Base-by-base conservation (phyloP, 2,113 vertebrate species). In the Notechis scutatus region DNA sequence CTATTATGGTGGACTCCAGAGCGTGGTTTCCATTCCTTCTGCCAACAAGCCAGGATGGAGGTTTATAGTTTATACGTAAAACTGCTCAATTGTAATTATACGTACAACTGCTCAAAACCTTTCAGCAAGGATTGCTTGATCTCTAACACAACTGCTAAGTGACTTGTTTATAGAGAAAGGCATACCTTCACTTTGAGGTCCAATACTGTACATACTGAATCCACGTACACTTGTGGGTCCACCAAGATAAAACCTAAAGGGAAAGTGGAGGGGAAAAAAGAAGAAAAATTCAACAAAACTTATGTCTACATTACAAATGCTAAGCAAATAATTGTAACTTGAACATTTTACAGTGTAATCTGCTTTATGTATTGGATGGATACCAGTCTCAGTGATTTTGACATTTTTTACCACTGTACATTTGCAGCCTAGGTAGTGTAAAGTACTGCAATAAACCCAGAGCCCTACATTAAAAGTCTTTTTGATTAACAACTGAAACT, bases 171-270 rank as follows among this genome's bases (percentile, higher is more conserved):
- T 20, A 10, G 23, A 10, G 26, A 45, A 24, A 7, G 81, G 93
- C 97, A 97, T 61, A 99, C 99, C 99, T 98, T 99, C 99, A 6
- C 98, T 99, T 96, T 99, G 99, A 6, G 99, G 99, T 47, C 99
- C 99, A 1, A 99, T 99, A 96, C 99, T 99, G 97, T 99, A 99
- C 99, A 99, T 99, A 91, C 99, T 99, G 96, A 99, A 99, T 14
- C 99, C 99, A 88, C 99, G 98, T 57, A 99, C 98, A 0, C 99
- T 99, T 0, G 99, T 99, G 89, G 99, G 99, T 91, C 99, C 99
- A 29, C 99, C 99, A 0, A 99, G 98, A 96, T 99, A 99, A 96
- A 99, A 99, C 96, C 99, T 99, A 95, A 56, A 55, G 92, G 42
- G 14, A 42, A 10, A 23, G 26, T 1, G 92, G 45, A 39, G 18